Evolutionary conservation across 2,888 invertebrate species (phyloP), one percentile per base, ranked within the genome.

Genomic region (Laspeyria flexula): DNA sequence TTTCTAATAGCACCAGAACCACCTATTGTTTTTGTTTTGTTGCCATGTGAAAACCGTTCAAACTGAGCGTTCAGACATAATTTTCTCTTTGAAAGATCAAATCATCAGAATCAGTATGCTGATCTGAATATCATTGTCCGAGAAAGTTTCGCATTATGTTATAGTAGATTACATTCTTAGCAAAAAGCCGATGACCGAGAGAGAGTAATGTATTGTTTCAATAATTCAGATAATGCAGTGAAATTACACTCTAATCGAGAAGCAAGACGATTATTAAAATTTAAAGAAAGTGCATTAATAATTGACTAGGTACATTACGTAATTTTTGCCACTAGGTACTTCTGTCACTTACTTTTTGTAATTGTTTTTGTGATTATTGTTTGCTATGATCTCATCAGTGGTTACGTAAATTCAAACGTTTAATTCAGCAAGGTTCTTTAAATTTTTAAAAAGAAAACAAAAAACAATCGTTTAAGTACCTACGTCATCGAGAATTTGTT

Each of bases 131-230:
- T 67, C 73, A 72, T 63, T 57, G 65, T 65, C 63, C 74, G 73
- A 77, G 84, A 85, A 84, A 83, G 83, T 83, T 69, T 68, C 55
- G 55, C 71, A 77, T 78, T 68, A 69, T 75, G 65, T 61, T 61
- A 51, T 55, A 54, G 55, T 65, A 75, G 66, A 71, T 69, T 73
- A 67, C 60, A 60, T 66, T 69, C 58, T 61, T 64, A 29, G 61
- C 51, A 59, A 75, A 71, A 71, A 68, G 39, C 60, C 57, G 42
- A 57, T 54, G 51, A 15, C 30, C 50, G 34, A 54, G 66, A 68
- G 60, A 52, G 65, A 68, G 69, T 30, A 30, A n/a, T 37, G 34
- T 61, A 65, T 70, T 73, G 67, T 67, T 69, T 56, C 47, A 50
- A 55, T 56, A 57, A 57, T 57, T 46, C 44, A 44, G 31, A 34